phyloP scores from a whole-genome alignment of 2,797 vertebrate species.

The Gymnopithys bicolor region DNA sequence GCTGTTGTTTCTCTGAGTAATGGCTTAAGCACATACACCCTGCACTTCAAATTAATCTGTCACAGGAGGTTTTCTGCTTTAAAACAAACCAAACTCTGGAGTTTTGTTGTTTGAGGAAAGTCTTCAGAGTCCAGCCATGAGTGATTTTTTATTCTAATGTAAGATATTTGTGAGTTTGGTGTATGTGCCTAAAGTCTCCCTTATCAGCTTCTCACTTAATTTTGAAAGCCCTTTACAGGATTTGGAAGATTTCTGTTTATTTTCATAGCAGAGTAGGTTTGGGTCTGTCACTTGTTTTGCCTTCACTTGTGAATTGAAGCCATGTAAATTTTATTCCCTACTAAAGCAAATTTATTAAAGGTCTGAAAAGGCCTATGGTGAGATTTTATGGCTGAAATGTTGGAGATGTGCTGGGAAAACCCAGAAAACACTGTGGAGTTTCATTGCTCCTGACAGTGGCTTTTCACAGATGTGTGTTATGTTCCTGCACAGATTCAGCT shows the following conservation, averaged over 20 bases:
- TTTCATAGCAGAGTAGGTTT: background rate
- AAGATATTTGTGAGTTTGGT: background rate
- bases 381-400: background rate
- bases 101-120: background rate
- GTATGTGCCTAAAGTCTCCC: background rate
- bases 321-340: background rate
- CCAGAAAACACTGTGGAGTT: background rate
- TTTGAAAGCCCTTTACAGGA: background rate
- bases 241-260: background rate
- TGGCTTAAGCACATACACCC: background rate
- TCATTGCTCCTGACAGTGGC: background rate
- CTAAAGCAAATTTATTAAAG: background rate
- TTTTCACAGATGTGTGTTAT: background rate
- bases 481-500: background rate
- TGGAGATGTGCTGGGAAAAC: background rate
- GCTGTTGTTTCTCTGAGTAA: background rate
- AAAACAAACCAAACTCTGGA: accelerated
- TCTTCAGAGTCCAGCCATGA: background rate
- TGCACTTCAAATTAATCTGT: background rate
- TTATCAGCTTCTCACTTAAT: background rate
- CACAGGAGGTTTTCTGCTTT: background rate
- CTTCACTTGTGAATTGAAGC: background rate
- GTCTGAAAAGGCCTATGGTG: background rate
- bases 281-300: background rate
- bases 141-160: background rate